Evolutionary conservation across 2,113 vertebrate species (phyloP).

Genomic region (Anarhynchus alexandrinus): DNA sequence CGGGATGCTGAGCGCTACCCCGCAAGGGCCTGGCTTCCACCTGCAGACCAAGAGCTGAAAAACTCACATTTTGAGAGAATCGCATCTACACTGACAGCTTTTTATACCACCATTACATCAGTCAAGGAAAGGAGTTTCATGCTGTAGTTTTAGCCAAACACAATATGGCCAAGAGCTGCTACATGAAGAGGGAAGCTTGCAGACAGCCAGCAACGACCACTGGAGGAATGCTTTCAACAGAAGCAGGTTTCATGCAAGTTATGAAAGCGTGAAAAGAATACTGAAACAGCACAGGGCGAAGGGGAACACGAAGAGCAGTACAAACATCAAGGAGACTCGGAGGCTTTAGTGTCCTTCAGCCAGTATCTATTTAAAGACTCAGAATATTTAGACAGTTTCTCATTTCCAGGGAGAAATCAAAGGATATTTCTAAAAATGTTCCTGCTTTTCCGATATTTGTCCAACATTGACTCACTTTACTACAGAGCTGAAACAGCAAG

Average conservation of each 20-base stretch:
- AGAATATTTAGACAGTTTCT: neutral
- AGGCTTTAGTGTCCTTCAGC: neutral
- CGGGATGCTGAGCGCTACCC: fast-evolving
- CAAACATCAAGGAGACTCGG: neutral
- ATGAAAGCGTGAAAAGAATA: neutral
- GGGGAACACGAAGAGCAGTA: neutral
- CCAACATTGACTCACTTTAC: neutral
- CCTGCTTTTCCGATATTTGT: neutral
- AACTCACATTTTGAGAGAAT: neutral
- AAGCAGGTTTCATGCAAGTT: neutral
- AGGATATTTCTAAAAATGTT: neutral
- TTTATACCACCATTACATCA: neutral
- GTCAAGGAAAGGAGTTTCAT: fast-evolving
- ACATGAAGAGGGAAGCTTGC: neutral
- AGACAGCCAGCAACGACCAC: neutral
- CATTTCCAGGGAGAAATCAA: conserved; percentile 18
- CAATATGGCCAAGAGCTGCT: neutral
- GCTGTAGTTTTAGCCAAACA: neutral
- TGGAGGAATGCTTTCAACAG: neutral
- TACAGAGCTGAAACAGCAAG: neutral
- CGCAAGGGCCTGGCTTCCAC: neutral
- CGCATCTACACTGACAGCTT: neutral
- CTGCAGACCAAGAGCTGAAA: neutral
- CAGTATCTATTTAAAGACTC: neutral
- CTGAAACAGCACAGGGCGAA: neutral